Conservation (phyloP, 2,113 vertebrate species). For the Anser cygnoides region DNA sequence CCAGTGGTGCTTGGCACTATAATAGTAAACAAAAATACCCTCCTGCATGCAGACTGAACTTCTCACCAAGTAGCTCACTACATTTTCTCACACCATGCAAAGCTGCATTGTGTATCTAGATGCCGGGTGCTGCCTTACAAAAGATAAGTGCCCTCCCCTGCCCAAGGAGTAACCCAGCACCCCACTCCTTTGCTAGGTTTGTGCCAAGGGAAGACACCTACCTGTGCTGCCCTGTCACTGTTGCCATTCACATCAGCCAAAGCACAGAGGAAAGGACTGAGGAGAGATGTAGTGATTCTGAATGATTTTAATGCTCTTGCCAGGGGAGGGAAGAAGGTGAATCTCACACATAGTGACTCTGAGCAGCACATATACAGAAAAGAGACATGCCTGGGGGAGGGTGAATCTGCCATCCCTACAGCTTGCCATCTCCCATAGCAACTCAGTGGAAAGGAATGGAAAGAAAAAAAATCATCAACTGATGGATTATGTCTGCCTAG, state of each 20-base stretch:
- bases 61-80: neutral
- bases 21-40: neutral
- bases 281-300: neutral
- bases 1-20: neutral
- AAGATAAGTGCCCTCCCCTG: neutral
- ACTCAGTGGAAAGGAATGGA: neutral
- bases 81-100: neutral
- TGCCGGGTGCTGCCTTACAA: too few relatives aligned
- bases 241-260: neutral
- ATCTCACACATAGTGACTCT: neutral
- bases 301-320: neutral
- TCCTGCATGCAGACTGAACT: neutral
- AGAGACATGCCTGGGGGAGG: neutral
- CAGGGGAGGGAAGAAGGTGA: neutral
- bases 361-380: neutral
- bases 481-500: neutral
- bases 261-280: neutral
- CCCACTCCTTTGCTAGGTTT: neutral
- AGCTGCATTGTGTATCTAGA: neutral
- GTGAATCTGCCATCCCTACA: neutral
- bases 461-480: neutral
- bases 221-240: neutral
- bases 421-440: slow-evolving; percentile 21
- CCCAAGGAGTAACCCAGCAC: neutral
- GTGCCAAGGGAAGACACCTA: neutral